Base-by-base conservation (phyloP, 2,113 vertebrate species). In the Centropus unirufus region DNA sequence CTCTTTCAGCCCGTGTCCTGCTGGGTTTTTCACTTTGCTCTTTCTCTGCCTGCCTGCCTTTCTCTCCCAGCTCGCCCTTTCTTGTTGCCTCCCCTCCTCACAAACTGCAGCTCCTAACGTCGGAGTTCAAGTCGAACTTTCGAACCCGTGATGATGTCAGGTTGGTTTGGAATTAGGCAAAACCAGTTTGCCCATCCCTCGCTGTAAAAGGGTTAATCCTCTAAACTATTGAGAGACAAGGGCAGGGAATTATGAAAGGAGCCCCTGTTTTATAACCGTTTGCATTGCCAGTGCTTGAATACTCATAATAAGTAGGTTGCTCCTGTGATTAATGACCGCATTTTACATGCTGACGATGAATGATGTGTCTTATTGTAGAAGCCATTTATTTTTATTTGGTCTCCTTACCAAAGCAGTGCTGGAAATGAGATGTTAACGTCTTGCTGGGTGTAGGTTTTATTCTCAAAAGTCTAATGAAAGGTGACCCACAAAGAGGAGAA, bases 161-260 rank as follows among this genome's bases (percentile, higher is more conserved):
- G 55, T 69, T 46, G 54, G 74, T 86, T 88, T 94, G 95, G 97
- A 97, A 97, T 95, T 97, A 93, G 94, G 95, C 82, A 96, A 74
- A 95, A 95, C 93, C 90, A 90, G 93, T 97, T 96, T 96, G 89
- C 91, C 95, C 91, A 90, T 92, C 91, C 93, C 95, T 95, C 2
- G 13, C 36, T 89, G 87, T 84, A 90, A 96, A 96, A 97, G 94
- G 93, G 95, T 97, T 97, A 96, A 93, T 95, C 96, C 94, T 90
- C 69, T 68, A 61, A 95, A 77, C 92, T 94, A 89, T 81, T 85
- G 88, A 94, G 93, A 94, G 91, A 58, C 80, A 46, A 95, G 92
- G 95, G 83, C 80, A 88, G 89, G 83, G 76, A 91, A 67, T 92
- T 97, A 66, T 80, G 80, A 93, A 94, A 75, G 72, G 90, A 90